A percentile compares a stretch with the other conserved stretches of the same genome.
Evolutionary conservation across 2,888 invertebrate genomes (phyloP).

Genomic region (Epirrita christyi): DNA sequence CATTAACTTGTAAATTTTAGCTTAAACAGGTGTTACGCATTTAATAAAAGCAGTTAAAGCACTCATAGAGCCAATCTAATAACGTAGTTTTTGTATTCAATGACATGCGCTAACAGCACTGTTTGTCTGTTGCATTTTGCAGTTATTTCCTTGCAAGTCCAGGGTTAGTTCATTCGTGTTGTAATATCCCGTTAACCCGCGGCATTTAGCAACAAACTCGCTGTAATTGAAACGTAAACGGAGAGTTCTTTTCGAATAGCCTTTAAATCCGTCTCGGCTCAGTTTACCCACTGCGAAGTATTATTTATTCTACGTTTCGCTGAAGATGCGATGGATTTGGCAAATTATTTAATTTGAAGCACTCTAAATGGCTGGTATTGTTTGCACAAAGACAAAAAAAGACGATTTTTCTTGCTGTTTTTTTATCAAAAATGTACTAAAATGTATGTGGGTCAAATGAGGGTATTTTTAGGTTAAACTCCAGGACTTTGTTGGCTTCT

Average conservation of each 20-base stretch:
- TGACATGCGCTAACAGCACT: no score
- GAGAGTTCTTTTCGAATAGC: constrained; percentile 11
- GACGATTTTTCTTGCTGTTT: background rate
- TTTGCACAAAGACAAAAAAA: constrained; percentile 2
- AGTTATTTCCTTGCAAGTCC: background rate
- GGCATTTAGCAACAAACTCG: constrained; percentile 12
- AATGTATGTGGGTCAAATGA: background rate
- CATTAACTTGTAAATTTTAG: no score
- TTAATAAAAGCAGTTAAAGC: no score
- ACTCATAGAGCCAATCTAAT: no score
- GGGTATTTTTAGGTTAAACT: no score
- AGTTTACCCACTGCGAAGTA: constrained; percentile 8
- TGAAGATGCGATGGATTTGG: constrained; percentile 20
- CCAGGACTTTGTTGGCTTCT: no score
- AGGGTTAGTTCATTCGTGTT: background rate
- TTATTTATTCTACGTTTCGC: constrained; percentile 3
- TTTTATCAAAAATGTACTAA: background rate
- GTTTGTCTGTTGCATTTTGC: no score
- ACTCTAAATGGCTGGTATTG: constrained; percentile 12
- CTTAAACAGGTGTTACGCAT: no score
- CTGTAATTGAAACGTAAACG: constrained; percentile 12
- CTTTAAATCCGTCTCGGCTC: constrained; percentile 7
- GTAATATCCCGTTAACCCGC: background rate
- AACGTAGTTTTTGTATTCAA: no score
- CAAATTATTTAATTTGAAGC: constrained; percentile 20